Evolutionary conservation across 2,797 vertebrate genomes (phyloP), one percentile per base, ranked within the genome.

Genomic region (Epinephelus malabaricus): DNA sequence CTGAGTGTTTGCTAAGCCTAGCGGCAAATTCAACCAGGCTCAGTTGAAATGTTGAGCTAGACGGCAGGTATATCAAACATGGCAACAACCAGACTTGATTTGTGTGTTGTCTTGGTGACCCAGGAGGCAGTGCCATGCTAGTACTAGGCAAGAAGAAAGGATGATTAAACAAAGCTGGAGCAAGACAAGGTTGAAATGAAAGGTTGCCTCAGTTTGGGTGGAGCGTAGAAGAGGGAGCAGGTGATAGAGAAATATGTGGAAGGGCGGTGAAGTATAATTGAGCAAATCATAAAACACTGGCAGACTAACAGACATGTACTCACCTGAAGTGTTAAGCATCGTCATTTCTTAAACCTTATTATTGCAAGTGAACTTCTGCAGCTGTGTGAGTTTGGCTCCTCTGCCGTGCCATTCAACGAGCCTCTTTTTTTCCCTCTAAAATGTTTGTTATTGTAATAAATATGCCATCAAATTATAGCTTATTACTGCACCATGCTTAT

Each of bases 401-500:
- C 40, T n/a, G 23, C 34, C 15, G 4, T 55, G 6, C 38, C 15
- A n/a, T 64, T 76, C 71, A 77, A 46, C 62, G 46, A 64, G 27
- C 30, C 47, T 76, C 40, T 75, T 46, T 69, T 27, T 5, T 10
- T 3, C 9, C 46, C 13, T 55, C 40, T 69, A 34, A 79, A 81
- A 80, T 84, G 83, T 83, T 89, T 91, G 79, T 84, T 89, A 66
- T 89, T 73, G 13, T 79, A 75, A 84, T 88, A 79, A 83, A 83
- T 81, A 78, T 47, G 65, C 65, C 70, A 60, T 85, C 78, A 83
- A 87, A 89, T 90, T 84, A 82, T 30, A 70, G 27, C 47, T 79
- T 80, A 85, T 88, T 88, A 81, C 74, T 19, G 43, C 58, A 18
- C 23, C n/a, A 1, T 2, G 30, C 49, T 73, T 76, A 79, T 86